Evolutionary conservation across 2,797 vertebrate species (phyloP), one percentile per base, ranked within the genome.

Genomic region (Clarias platycephalus): DNA sequence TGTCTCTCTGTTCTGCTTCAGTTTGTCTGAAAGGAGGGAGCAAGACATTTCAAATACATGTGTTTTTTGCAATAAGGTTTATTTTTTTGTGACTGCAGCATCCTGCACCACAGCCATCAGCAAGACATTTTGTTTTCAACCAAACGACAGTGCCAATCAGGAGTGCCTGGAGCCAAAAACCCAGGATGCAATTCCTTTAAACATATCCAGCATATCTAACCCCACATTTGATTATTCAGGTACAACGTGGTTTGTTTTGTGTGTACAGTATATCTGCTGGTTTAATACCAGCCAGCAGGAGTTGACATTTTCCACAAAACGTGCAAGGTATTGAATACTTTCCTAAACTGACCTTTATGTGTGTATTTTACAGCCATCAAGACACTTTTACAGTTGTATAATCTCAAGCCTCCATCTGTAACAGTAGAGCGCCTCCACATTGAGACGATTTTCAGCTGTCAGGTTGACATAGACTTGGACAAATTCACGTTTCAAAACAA

Each of bases 361-460:
- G 16, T 67, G 9, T 85, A 37, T 89, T 82, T 87, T 78, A 58
- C 86, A 88, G 85, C 81, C 83, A 84, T 90, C 62, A 4, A 77
- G 13, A 63, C 10, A 1, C 80, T 89, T 18, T 83, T 90, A 37
- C 57, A 1, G 6, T 0, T 87, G 28, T 88, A 13, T 78, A 26
- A 87, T 76, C 89, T 90, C 24, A 83, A 78, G 34, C 44, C 85
- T 20, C 85, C 89, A 26, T 76, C 72, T 18, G 83, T 88, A 72
- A 86, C 53, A 0, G 5, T 66, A 15, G 49, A 77, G 18, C 20
- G 31, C 16, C 24, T 84, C 2, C 37, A n/a, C 1, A 44, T 49
- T 66, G 70, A 88, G 24, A 40, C 37, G 10, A 80, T 66, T 24
- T 77, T 83, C 62, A 83, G 22, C 67, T 70, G 68, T 9, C 71